phyloP scores from a whole-genome alignment of 2,888 invertebrate genomes.

The Drosophila algonquin region DNA sequence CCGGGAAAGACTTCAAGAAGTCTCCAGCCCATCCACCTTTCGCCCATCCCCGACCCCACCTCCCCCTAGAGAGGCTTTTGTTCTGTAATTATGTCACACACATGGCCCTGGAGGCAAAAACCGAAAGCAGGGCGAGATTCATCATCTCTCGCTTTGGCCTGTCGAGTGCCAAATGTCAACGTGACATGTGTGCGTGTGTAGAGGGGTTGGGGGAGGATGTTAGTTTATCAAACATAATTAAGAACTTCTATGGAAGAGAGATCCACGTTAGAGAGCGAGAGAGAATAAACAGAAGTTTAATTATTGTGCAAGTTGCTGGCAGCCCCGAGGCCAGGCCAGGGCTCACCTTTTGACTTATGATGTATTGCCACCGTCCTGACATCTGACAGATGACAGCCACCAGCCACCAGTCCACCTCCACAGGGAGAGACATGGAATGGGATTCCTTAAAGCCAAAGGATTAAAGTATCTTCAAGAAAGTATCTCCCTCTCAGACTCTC shows the following conservation, averaged over 20 bases:
- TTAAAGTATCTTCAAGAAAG: slow-evolving; percentile 27
- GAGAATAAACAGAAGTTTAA: slow-evolving; percentile 80
- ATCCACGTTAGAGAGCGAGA: slow-evolving; percentile 35
- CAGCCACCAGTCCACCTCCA: slow-evolving; percentile 23
- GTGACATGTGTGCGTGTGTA: slow-evolving; percentile 53
- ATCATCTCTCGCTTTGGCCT: slow-evolving; percentile 36
- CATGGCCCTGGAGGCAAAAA: slow-evolving; percentile 22
- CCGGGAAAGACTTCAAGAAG: slow-evolving; percentile 1
- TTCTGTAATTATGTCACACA: slow-evolving; percentile 66
- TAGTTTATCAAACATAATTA: slow-evolving; percentile 76
- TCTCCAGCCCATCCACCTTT: background rate
- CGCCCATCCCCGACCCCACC: background rate
- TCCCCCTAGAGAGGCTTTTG: slow-evolving; percentile 48
- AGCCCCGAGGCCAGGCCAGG: slow-evolving; percentile 60
- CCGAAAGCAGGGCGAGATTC: slow-evolving; percentile 35
- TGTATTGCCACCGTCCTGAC: slow-evolving; percentile 74
- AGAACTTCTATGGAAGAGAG: slow-evolving; percentile 53
- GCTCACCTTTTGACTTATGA: slow-evolving; percentile 80
- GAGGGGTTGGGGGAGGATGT: slow-evolving; percentile 26
- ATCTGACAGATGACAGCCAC: slow-evolving; percentile 67
- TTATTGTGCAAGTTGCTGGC: slow-evolving; percentile 61
- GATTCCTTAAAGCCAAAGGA: slow-evolving; percentile 34
- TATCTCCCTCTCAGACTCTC: background rate
- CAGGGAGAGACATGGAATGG: slow-evolving; percentile 6
- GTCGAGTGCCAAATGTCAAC: slow-evolving; percentile 60